phyloP scores from a whole-genome alignment of 1,140 invertebrate genomes.

The Zophobas morio region DNA sequence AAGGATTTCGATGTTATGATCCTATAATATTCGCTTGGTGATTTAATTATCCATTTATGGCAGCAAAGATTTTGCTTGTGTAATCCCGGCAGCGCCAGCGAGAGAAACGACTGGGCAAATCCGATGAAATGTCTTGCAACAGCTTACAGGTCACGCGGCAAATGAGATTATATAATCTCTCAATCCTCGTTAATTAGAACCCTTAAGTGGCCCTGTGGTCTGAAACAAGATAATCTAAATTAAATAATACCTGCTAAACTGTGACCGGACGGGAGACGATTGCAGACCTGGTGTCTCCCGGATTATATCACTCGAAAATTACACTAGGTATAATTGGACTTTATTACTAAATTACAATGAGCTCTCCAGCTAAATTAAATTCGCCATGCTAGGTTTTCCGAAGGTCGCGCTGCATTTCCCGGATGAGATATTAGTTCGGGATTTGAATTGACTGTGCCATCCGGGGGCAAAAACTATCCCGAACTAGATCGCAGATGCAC shows the following conservation, averaged over 20 bases:
- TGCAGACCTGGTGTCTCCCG: constrained; percentile 39
- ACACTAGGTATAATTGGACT: constrained; percentile 30
- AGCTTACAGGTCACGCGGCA: constrained; percentile 50
- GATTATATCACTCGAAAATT: constrained; percentile 40
- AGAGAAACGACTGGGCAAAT: constrained; percentile 23
- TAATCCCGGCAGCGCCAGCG: constrained; percentile 25
- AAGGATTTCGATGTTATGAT: constrained; percentile 16
- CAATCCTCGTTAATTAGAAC: constrained; percentile 53
- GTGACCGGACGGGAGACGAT: constrained; percentile 35
- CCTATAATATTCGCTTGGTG: constrained; percentile 36
- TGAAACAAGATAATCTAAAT: constrained; percentile 53
- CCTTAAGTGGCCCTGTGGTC: constrained; percentile 47
- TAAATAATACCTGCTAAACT: constrained; percentile 52
- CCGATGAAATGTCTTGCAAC: constrained; percentile 52
- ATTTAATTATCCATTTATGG: constrained; percentile 46
- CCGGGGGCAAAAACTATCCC: constrained; percentile 5
- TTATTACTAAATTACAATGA: constrained; percentile 44
- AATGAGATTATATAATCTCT: constrained; percentile 56
- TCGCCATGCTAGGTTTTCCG: constrained; percentile 5
- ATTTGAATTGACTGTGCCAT: not conserved
- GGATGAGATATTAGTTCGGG: constrained; percentile 27
- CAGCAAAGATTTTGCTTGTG: constrained; percentile 36
- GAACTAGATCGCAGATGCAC: constrained; percentile 21
- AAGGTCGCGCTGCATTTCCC: constrained; percentile 13
- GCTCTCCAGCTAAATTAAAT: constrained; percentile 20